These are phyloP conservation scores for Pantherophis alleghaniensis DNA, from an alignment of 2,797 vertebrate species.

Conservation along the genomic window DNA sequence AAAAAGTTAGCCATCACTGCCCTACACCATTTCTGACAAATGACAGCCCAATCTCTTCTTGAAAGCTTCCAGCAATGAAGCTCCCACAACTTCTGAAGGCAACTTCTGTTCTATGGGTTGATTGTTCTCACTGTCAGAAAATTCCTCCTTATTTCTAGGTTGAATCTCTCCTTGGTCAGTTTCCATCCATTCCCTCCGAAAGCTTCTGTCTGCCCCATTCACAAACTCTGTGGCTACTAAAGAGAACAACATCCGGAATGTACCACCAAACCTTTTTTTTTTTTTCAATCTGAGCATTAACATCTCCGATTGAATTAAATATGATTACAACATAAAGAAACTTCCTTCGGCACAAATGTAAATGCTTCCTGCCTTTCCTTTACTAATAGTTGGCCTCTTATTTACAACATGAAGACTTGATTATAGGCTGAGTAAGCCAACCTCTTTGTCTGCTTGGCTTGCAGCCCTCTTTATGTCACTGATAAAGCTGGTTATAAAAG, in stretches of 20 bases:
- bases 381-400: constrained; percentile 50
- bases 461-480: constrained; percentile 33
- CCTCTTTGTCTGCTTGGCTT: background rate
- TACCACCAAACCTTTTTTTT: constrained; percentile 46
- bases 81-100: no score
- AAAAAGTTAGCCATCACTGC: no score
- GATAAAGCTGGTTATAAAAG: constrained; percentile 67
- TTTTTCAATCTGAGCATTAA: constrained; percentile 56
- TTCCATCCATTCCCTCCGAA: constrained; percentile 37
- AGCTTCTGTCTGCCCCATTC: constrained; percentile 28
- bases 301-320: constrained; percentile 60
- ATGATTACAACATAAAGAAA: constrained; percentile 41
- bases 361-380: constrained; percentile 39
- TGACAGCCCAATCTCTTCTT: no score
- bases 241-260: constrained; percentile 35
- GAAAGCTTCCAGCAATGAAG: no score
- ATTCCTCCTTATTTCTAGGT: no score
- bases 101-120: no score
- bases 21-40: no score
- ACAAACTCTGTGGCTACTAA: constrained; percentile 51
- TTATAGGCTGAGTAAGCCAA: constrained; percentile 58
- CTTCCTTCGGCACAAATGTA: constrained; percentile 45
- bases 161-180: no score
- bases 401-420: constrained; percentile 60
- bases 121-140: no score